These are phyloP conservation scores for Rhabdomys dilectus DNA, from an alignment of 2,113 vertebrate genomes.

Conservation along the genomic window DNA sequence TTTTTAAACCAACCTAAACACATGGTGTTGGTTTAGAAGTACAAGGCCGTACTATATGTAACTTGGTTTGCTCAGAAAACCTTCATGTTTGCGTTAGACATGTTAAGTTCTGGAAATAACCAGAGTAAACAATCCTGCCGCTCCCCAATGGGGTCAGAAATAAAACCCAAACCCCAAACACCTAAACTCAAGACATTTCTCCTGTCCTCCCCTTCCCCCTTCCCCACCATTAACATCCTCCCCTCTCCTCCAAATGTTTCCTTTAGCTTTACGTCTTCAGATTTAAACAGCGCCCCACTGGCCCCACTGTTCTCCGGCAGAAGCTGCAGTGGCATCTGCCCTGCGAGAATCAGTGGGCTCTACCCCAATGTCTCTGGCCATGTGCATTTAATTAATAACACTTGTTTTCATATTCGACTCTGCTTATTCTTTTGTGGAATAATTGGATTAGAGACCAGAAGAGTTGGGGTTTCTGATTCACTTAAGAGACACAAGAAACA, in stretches of 20 bases:
- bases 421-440: background rate
- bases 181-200: background rate
- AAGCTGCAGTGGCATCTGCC: background rate
- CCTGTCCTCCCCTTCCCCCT: background rate
- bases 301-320: background rate
- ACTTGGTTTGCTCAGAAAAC: constrained; percentile 73
- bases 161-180: constrained; percentile 18
- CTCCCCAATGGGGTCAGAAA: constrained; percentile 21
- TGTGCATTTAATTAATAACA: no score
- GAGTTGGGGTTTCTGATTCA: background rate
- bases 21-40: constrained; percentile 65
- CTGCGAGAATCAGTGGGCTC: background rate
- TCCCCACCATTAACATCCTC: background rate
- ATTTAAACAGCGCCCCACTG: background rate
- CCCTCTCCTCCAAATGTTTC: constrained; percentile 1
- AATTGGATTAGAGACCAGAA: background rate
- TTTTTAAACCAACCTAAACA: constrained; percentile 28
- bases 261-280: background rate
- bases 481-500: background rate
- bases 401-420: background rate
- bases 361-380: background rate
- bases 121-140: constrained; percentile 68
- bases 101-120: constrained; percentile 68
- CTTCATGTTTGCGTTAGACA: constrained; percentile 74
- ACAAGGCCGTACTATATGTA: constrained; percentile 68